A percentile compares a stretch with the other conserved stretches of the same genome.
Evolutionary conservation across 2,797 vertebrate genomes (phyloP).

Genomic region (Percopsis omiscomaycus): DNA sequence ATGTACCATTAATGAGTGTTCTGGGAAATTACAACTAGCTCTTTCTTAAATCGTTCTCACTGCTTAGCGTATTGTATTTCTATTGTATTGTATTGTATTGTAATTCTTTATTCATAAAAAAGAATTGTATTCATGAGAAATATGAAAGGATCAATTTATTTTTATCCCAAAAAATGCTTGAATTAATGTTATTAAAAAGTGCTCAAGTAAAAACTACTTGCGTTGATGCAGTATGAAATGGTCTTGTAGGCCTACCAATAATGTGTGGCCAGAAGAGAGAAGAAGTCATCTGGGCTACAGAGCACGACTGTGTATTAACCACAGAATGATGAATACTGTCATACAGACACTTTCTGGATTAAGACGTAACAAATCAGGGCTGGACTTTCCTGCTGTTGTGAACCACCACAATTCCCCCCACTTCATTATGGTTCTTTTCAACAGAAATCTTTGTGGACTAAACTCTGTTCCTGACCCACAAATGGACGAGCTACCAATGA

Average conservation of each 20-base stretch:
- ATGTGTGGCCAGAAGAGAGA: too few relatives aligned
- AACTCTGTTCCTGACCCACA: too few relatives aligned
- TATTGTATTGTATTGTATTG: too few relatives aligned
- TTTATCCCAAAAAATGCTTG: background rate
- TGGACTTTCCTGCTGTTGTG: background rate
- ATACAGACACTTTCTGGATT: background rate
- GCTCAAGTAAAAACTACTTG: background rate
- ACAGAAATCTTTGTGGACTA: too few relatives aligned
- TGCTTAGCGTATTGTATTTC: background rate
- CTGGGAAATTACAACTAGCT: background rate
- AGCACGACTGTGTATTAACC: background rate
- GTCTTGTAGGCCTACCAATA: too few relatives aligned
- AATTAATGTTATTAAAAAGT: background rate
- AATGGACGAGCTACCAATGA: too few relatives aligned
- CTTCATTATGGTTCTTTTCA: too few relatives aligned
- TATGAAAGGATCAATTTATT: background rate
- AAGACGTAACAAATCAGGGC: background rate
- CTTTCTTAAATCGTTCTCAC: background rate
- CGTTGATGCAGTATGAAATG: too few relatives aligned
- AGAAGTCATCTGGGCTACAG: background rate
- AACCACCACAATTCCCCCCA: too few relatives aligned
- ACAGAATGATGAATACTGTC: background rate
- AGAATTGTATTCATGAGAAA: background rate
- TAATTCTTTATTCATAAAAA: background rate
- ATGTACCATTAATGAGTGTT: conserved; percentile 2